These are phyloP conservation scores for Eonycteris spelaea DNA, from an alignment of 2,113 vertebrate genomes.

Conservation along the genomic window DNA sequence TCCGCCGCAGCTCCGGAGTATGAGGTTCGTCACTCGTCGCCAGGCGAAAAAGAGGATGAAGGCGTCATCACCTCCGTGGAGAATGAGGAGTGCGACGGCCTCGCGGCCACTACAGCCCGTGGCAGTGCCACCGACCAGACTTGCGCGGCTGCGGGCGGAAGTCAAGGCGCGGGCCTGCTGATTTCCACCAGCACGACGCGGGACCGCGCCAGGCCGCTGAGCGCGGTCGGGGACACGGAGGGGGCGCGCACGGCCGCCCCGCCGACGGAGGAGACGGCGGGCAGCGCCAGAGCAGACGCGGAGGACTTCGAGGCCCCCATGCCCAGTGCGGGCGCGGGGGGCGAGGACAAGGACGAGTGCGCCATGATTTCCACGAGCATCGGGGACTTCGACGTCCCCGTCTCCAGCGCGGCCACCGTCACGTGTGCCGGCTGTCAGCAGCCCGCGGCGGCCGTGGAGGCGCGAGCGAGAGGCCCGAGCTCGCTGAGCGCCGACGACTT, in stretches of 20 bases:
- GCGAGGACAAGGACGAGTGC: constrained; percentile 82
- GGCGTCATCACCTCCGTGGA: constrained; percentile 76
- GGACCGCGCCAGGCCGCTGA: background rate
- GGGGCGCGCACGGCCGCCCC: constrained; percentile 14
- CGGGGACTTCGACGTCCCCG: constrained; percentile 80
- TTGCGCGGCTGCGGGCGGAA: background rate
- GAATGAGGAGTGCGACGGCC: constrained; percentile 62
- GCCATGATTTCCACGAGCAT: constrained; percentile 84
- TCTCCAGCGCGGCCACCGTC: constrained; percentile 72
- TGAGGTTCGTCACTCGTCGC: background rate
- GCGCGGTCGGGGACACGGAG: background rate
- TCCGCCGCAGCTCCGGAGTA: background rate
- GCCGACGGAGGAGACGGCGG: constrained; percentile 21
- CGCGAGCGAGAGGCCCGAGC: constrained; percentile 13
- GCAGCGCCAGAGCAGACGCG: background rate
- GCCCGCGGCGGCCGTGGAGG: constrained; percentile 40
- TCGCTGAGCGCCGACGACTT: constrained; percentile 62
- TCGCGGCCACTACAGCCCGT: constrained; percentile 51
- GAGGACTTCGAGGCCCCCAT: constrained; percentile 81
- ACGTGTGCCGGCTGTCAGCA: constrained; percentile 42
- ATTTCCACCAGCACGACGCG: constrained; percentile 81
- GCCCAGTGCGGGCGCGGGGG: constrained; percentile 81
- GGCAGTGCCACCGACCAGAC: constrained; percentile 2
- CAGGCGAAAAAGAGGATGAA: constrained; percentile 69
- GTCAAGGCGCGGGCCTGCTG: constrained; percentile 62